These are phyloP conservation scores for Eupithecia tripunctaria DNA, from an alignment of 2,888 invertebrate genomes.

Conservation along the genomic window DNA sequence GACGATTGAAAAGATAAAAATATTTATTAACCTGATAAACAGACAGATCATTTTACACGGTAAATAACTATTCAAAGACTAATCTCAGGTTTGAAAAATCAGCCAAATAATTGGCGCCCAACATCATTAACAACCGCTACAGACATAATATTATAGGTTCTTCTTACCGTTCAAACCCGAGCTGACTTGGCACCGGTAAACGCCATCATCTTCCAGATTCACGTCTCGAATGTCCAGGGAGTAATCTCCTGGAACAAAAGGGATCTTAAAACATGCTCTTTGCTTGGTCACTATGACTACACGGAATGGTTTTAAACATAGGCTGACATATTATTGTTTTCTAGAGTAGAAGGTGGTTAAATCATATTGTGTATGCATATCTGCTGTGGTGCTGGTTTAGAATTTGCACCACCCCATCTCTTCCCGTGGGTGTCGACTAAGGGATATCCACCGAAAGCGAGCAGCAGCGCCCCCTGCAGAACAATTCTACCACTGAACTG, in stretches of 20 bases:
- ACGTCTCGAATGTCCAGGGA: constrained; percentile 95
- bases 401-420: too few relatives aligned
- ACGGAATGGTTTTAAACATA: background rate
- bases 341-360: background rate
- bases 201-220: constrained; percentile 95
- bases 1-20: too few relatives aligned
- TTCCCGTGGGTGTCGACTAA: too few relatives aligned
- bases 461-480: too few relatives aligned
- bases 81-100: background rate
- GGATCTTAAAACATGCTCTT: constrained; percentile 30
- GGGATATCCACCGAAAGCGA: too few relatives aligned
- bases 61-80: too few relatives aligned
- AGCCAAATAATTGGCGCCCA: background rate
- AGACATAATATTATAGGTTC: too few relatives aligned
- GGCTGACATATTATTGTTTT: background rate
- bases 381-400: too few relatives aligned
- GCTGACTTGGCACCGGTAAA: constrained; percentile 97
- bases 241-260: constrained; percentile 90
- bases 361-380: too few relatives aligned
- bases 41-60: too few relatives aligned
- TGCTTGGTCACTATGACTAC: background rate
- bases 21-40: too few relatives aligned
- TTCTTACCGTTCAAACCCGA: constrained; percentile 87
- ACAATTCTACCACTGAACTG: too few relatives aligned
- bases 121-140: background rate